These are phyloP conservation scores for Amphiprion ocellaris DNA, from an alignment of 2,113 vertebrate genomes.

Conservation along the genomic window DNA sequence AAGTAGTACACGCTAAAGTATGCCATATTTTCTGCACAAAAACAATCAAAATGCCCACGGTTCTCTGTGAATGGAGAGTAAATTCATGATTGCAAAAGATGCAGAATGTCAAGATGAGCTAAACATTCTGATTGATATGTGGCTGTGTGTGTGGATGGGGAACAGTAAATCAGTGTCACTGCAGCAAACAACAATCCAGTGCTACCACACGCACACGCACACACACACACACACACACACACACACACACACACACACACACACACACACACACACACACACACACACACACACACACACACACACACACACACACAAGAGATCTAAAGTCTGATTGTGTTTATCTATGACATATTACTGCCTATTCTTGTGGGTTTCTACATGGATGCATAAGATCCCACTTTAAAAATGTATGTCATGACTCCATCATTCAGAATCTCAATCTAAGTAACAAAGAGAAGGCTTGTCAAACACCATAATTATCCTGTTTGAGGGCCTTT, in stretches of 20 bases:
- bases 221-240: no score
- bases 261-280: no score
- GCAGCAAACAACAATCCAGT: slow-evolving; percentile 15
- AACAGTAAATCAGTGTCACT: neutral
- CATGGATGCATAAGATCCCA: slow-evolving; percentile 1
- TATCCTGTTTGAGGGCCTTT: slow-evolving; percentile 46
- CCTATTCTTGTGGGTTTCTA: slow-evolving; percentile 33
- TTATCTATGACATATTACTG: slow-evolving; percentile 30
- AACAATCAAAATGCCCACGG: neutral
- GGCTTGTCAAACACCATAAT: slow-evolving; percentile 42
- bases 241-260: no score
- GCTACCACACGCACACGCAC: neutral
- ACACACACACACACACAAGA: neutral
- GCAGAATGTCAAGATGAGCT: slow-evolving; percentile 2
- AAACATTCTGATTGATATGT: neutral
- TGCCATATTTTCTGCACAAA: neutral
- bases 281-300: no score
- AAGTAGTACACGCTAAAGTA: neutral
- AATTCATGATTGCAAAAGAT: neutral
- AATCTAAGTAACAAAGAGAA: slow-evolving; percentile 14
- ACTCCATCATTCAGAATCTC: slow-evolving; percentile 21
- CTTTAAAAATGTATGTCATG: slow-evolving; percentile 16
- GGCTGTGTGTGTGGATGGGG: neutral
- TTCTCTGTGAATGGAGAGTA: neutral
- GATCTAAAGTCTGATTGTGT: slow-evolving; percentile 33